Evolutionary conservation across 1,140 invertebrate genomes (phyloP).

Genomic region (Drosophila repletoides): DNA sequence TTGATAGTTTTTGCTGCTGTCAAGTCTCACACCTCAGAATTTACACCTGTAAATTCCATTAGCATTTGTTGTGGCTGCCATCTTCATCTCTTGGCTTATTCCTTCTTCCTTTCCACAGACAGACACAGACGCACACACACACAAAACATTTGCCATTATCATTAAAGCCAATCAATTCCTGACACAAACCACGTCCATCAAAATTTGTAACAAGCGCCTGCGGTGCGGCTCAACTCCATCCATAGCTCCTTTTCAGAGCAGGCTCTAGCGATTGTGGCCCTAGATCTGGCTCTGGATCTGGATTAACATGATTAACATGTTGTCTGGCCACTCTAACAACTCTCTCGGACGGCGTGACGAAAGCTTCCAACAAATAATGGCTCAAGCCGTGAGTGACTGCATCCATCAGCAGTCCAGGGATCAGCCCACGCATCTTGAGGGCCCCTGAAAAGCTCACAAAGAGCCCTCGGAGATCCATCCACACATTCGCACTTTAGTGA

Average conservation of each 20-base stretch:
- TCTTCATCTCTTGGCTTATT: slow-evolving; percentile 22
- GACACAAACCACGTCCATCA: slow-evolving; percentile 66
- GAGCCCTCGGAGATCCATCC: neutral
- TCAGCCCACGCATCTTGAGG: slow-evolving; percentile 11
- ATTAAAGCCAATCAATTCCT: slow-evolving; percentile 79
- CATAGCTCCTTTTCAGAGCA: neutral
- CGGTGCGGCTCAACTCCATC: slow-evolving; percentile 43
- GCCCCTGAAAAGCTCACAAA: no score
- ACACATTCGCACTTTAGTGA: slow-evolving; percentile 2
- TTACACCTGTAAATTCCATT: slow-evolving; percentile 44
- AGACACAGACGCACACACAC: no score
- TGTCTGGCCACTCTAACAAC: slow-evolving; percentile 18
- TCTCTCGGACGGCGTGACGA: slow-evolving; percentile 23
- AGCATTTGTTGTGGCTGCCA: slow-evolving; percentile 35
- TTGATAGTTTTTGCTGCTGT: slow-evolving; percentile 24
- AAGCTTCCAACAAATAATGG: slow-evolving; percentile 33
- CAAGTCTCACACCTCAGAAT: slow-evolving; percentile 16
- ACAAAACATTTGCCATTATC: slow-evolving; percentile 59
- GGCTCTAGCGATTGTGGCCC: neutral
- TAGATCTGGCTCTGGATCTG: neutral
- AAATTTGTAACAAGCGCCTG: slow-evolving; percentile 77
- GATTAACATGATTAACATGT: slow-evolving; percentile 68
- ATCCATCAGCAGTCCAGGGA: slow-evolving; percentile 10
- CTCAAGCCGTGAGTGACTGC: slow-evolving; percentile 34
- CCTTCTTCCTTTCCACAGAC: no score